Evolutionary conservation across 2,113 vertebrate genomes (phyloP).

Genomic region (Chelonoidis abingdonii): DNA sequence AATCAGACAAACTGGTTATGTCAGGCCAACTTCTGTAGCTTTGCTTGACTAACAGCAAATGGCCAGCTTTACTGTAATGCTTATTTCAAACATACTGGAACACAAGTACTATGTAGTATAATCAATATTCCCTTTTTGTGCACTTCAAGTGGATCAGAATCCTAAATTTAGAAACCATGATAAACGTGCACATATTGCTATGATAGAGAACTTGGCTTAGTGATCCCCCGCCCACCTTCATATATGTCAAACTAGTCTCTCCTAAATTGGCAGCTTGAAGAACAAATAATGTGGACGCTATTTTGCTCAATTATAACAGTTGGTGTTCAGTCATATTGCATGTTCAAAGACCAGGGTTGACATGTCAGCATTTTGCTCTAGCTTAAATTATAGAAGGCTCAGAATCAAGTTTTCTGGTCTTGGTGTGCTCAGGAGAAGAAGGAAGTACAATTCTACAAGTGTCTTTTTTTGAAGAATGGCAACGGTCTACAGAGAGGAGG

Average conservation of each 20-base stretch:
- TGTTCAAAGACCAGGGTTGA: constrained; percentile 20
- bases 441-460: not conserved
- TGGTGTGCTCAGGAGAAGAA: not conserved
- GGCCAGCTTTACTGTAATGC: not conserved
- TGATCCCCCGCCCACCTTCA: not conserved
- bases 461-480: not conserved
- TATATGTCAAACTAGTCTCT: not conserved
- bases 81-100: not conserved
- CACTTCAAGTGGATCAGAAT: rapidly evolving
- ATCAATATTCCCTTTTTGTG: not conserved
- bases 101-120: not conserved
- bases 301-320: constrained; percentile 38
- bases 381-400: not conserved
- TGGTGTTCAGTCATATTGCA: constrained; percentile 18
- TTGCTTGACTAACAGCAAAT: rapidly evolving
- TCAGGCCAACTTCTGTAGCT: not conserved
- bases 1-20: not conserved
- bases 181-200: not conserved
- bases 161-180: not conserved
- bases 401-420: not conserved
- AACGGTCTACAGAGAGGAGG: not conserved
- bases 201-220: not conserved
- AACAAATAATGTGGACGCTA: not conserved
- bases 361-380: not conserved
- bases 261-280: constrained; percentile 33